A percentile compares a stretch with the other conserved stretches of the same genome.
Evolutionary conservation across 2,888 invertebrate species (phyloP).

Genomic region (Piscicola geometra): DNA sequence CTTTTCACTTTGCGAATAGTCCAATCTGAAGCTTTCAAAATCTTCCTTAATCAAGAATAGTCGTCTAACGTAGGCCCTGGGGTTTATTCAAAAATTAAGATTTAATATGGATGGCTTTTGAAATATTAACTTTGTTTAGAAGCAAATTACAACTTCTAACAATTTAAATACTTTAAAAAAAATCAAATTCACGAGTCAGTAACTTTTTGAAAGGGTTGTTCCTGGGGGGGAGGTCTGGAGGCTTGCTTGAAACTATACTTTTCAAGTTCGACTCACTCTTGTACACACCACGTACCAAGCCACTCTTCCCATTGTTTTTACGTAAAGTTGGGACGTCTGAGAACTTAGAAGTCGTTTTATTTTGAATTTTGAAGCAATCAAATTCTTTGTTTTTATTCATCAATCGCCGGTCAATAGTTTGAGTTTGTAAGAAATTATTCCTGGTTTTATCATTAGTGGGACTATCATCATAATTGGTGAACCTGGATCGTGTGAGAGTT

Average conservation of each 20-base stretch:
- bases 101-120: not conserved
- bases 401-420: not conserved
- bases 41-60: not conserved
- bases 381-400: not conserved
- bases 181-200: not conserved
- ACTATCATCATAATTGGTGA: not conserved
- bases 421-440: not conserved
- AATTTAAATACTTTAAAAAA: not conserved
- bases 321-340: not conserved
- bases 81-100: constrained; percentile 11
- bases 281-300: not conserved
- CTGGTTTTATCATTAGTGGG: not conserved
- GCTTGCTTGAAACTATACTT: not conserved
- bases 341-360: not conserved
- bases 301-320: not conserved
- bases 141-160: not conserved
- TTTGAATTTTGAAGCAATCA: not conserved
- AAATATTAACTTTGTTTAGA: not conserved
- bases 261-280: constrained; percentile 30
- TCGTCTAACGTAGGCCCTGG: constrained; percentile 8
- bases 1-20: constrained; percentile 16
- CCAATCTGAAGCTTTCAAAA: constrained; percentile 12
- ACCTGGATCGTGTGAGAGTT: not conserved
- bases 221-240: constrained; percentile 28
- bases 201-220: constrained; percentile 32